A percentile compares a stretch with the other conserved stretches of the same genome.
Evolutionary conservation across 2,113 vertebrate species (phyloP).

Genomic region (Ceratotherium simum): DNA sequence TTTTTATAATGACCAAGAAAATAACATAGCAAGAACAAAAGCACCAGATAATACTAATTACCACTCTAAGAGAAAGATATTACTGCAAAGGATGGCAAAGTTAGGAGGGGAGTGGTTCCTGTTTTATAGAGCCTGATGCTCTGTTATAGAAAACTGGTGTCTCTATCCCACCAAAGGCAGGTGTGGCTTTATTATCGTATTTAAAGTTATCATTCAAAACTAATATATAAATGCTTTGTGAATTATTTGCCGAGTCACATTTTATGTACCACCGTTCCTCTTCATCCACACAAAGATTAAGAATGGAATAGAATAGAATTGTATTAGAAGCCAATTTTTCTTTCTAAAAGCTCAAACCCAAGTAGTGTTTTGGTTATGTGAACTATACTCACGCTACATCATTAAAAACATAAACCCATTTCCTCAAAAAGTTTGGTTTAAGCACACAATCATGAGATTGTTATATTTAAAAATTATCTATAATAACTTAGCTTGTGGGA

Average conservation of each 20-base stretch:
- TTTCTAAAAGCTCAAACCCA: slow-evolving; percentile 22
- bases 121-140: neutral
- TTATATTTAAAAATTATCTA: neutral
- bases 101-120: neutral
- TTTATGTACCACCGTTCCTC: neutral
- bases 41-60: neutral
- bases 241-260: neutral
- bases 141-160: neutral
- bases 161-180: neutral
- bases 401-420: slow-evolving; percentile 49
- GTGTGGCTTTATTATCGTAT: neutral
- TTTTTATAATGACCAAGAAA: slow-evolving; percentile 44
- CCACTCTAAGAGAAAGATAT: neutral
- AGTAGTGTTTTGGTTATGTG: neutral
- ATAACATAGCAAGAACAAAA: slow-evolving; percentile 40
- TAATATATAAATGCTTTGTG: neutral
- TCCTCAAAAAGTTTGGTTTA: slow-evolving; percentile 33
- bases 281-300: neutral
- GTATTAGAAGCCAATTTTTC: slow-evolving; percentile 12
- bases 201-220: slow-evolving; percentile 36
- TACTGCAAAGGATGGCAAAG: neutral
- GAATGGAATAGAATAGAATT: slow-evolving; percentile 8
- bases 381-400: neutral
- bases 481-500: slow-evolving; percentile 12
- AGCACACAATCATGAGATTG: neutral